These are phyloP conservation scores for Himantopus leucocephalus DNA, from an alignment of 2,113 vertebrate genomes.

Conservation along the genomic window DNA sequence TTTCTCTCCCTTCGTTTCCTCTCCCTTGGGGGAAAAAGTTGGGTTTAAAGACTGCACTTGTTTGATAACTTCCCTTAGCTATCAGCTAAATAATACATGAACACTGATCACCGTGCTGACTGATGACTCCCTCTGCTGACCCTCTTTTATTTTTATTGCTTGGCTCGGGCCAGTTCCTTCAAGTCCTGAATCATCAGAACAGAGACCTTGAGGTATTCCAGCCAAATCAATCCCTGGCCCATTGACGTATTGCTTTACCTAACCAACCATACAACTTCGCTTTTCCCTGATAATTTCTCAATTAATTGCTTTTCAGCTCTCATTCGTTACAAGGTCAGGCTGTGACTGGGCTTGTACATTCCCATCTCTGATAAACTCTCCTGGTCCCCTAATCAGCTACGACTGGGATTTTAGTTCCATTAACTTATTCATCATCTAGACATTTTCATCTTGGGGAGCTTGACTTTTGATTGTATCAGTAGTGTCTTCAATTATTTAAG, in stretches of 20 bases:
- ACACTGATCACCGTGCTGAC: background rate
- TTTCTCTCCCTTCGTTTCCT: background rate
- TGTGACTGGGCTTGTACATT: conserved; percentile 71
- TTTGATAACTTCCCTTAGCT: conserved; percentile 49
- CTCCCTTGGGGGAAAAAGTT: background rate
- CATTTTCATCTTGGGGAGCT: conserved; percentile 66
- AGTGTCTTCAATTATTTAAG: conserved; percentile 70
- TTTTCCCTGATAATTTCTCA: conserved; percentile 83
- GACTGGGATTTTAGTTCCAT: conserved; percentile 75
- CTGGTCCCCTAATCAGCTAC: conserved; percentile 57
- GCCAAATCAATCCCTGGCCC: conserved; percentile 84
- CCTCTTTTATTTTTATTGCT: conserved; percentile 68
- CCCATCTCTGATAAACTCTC: conserved; percentile 68
- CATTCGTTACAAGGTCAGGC: conserved; percentile 86
- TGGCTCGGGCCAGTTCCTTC: conserved; percentile 49
- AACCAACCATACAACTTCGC: conserved; percentile 82
- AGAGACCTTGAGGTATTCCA: conserved; percentile 83
- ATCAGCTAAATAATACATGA: conserved; percentile 63
- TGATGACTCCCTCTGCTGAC: conserved; percentile 55
- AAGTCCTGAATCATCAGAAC: conserved; percentile 79
- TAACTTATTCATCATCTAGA: conserved; percentile 76
- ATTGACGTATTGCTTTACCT: conserved; percentile 86
- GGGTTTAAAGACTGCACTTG: background rate
- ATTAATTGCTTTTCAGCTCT: conserved; percentile 88
- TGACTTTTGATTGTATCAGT: conserved; percentile 70